These are phyloP conservation scores for Pipistrellus pygmaeus DNA, from an alignment of 2,797 vertebrate species.

Conservation along the genomic window DNA sequence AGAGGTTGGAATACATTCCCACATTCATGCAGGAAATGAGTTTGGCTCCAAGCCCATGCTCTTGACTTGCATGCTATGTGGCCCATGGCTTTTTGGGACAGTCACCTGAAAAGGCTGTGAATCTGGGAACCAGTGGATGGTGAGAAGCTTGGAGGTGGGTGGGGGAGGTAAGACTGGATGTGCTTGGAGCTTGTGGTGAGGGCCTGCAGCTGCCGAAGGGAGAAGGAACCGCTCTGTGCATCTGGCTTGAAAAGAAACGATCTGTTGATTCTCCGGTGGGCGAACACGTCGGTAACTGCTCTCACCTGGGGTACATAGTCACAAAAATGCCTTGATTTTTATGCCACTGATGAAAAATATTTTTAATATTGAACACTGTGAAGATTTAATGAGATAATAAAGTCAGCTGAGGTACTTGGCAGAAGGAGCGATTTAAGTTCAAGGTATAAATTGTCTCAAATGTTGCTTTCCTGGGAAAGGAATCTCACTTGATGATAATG, in stretches of 20 bases:
- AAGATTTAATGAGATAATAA: slow-evolving; percentile 55
- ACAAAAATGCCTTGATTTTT: slow-evolving; percentile 17
- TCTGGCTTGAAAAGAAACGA: neutral
- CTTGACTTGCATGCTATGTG: neutral
- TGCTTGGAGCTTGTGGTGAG: neutral
- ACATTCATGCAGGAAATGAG: neutral
- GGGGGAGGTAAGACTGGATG: neutral
- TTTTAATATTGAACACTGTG: slow-evolving; percentile 37
- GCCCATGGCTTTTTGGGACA: neutral
- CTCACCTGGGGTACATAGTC: neutral
- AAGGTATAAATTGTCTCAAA: slow-evolving; percentile 21
- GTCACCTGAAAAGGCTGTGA: neutral
- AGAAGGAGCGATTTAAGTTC: slow-evolving; percentile 43
- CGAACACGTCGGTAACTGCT: neutral
- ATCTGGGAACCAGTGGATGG: neutral
- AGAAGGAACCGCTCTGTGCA: accelerated
- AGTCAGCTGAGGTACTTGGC: slow-evolving; percentile 7
- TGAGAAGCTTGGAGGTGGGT: neutral
- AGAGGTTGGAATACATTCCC: neutral
- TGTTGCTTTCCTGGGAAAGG: slow-evolving; percentile 46
- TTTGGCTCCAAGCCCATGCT: neutral
- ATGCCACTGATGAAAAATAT: slow-evolving; percentile 38
- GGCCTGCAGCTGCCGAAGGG: neutral
- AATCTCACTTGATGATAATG: slow-evolving; percentile 7
- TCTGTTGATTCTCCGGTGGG: neutral